Base-by-base conservation (phyloP, 2,888 invertebrate species). In the Cosmia trapezina region DNA sequence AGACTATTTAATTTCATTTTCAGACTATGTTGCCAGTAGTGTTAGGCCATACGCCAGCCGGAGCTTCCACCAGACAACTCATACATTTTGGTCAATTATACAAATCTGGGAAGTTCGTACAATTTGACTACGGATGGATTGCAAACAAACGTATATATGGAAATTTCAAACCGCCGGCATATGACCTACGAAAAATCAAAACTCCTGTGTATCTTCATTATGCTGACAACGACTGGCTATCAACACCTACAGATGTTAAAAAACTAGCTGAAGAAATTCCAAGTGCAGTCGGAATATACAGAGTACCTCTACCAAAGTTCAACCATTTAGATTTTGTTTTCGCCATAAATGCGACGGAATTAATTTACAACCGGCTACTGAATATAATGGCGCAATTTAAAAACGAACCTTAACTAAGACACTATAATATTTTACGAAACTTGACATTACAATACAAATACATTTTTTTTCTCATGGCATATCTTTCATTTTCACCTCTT, bases 271-370 rank as follows among this genome's bases (percentile, higher is more conserved):
- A 83, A 51, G 91, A 94, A 86, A 88, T 97, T 0, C 92, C 93
- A 19, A 91, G 93, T 17, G 92, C 92, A 0, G 83, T 96, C 1
- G 96, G 96, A n/a, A 94, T 94, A 84, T 95, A 93, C 79, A 90
- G 93, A 85, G 96, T 97, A 0, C 93, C 95, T 0, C 82, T 96
- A 63, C 82, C 91, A 6, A 91, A 94, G 70, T 96, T 96, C 86
- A 97, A 96, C 83, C 97, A 97, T 86, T 87, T 97, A 61, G 97
- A 97, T 86, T 96, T 97, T 82, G 92, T 97, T 6, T 97, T 96
- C 85, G 97, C 96, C 5, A 96, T 94, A 64, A 95, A 97, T 86
- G 97, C 96, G 0, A 96, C 97, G 37, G 94, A 91, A 63, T 91
- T 97, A 56, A 92, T 98, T 0, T 97, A 98, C 85, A 87, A 97